These are phyloP conservation scores for Channa striata DNA, from an alignment of 2,797 vertebrate genomes.

Conservation along the genomic window DNA sequence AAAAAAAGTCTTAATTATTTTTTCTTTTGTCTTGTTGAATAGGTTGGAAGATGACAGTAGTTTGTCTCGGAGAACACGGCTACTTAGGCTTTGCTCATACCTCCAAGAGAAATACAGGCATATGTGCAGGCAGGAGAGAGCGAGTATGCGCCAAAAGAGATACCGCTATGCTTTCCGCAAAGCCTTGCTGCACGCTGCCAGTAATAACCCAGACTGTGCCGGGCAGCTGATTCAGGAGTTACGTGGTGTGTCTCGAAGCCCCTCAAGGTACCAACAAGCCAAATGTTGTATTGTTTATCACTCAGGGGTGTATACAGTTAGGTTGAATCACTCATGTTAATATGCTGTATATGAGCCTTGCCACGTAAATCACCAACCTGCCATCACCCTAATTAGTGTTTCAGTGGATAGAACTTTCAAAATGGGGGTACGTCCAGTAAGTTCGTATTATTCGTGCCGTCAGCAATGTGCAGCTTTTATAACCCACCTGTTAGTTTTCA, in stretches of 20 bases:
- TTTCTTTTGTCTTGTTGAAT: slow-evolving; percentile 7
- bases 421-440: not conserved
- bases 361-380: not conserved
- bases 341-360: not conserved
- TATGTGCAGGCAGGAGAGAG: slow-evolving; percentile 97
- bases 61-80: slow-evolving; percentile 90
- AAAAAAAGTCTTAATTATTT: too few species aligned
- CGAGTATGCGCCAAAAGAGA: slow-evolving; percentile 93
- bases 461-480: not conserved
- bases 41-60: slow-evolving; percentile 88
- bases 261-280: slow-evolving; percentile 83
- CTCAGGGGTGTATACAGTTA: not conserved
- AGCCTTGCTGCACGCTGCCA: slow-evolving; percentile 95
- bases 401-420: not conserved
- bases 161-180: slow-evolving; percentile 94
- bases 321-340: not conserved
- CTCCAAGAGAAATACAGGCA: slow-evolving; percentile 98
- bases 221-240: slow-evolving; percentile 92
- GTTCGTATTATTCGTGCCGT: not conserved
- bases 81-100: slow-evolving; percentile 96
- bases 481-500: not conserved
- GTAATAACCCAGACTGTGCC: slow-evolving; percentile 90
- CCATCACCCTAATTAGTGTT: not conserved
- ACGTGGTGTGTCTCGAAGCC: slow-evolving; percentile 81
- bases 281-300: not conserved